These are phyloP conservation scores for Drosophila pseudoananassae DNA, from an alignment of 1,140 invertebrate genomes.

Conservation along the genomic window DNA sequence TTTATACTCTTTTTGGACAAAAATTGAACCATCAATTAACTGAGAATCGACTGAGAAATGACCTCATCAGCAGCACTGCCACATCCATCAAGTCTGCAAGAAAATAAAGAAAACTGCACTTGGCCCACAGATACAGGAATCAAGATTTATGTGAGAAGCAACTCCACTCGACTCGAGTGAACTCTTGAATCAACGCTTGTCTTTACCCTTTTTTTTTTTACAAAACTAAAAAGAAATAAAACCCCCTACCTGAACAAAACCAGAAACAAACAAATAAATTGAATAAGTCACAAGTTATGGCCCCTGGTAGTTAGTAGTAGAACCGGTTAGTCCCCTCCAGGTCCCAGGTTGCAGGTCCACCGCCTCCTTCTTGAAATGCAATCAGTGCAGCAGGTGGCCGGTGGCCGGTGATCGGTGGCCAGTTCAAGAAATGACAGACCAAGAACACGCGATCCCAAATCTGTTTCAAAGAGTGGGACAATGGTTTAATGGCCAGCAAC, in stretches of 20 bases:
- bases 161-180: background rate
- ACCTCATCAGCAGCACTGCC: conserved; percentile 29
- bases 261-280: conserved; percentile 48
- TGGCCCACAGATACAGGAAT: conserved; percentile 12
- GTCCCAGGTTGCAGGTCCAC: background rate
- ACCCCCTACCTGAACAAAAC: background rate
- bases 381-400: conserved; percentile 68
- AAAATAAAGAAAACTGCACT: background rate
- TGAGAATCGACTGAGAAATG: conserved; percentile 19
- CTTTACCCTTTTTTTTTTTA: conserved; percentile 30
- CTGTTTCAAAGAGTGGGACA: conserved; percentile 44
- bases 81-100: conserved; percentile 14
- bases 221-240: conserved; percentile 17
- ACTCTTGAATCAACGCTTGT: conserved; percentile 15
- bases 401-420: conserved; percentile 10
- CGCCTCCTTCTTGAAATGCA: conserved; percentile 7
- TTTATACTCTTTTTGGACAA: background rate
- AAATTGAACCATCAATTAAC: conserved; percentile 29
- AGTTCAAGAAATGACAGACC: conserved; percentile 46
- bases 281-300: conserved; percentile 62
- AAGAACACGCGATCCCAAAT: conserved; percentile 43
- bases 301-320: conserved; percentile 7
- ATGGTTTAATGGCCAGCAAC: conserved; percentile 38
- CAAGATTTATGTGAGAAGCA: conserved; percentile 61
- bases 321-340: conserved; percentile 48